Base-by-base conservation (phyloP, 2,888 invertebrate species). In the Rotaria magnacalcarata region DNA sequence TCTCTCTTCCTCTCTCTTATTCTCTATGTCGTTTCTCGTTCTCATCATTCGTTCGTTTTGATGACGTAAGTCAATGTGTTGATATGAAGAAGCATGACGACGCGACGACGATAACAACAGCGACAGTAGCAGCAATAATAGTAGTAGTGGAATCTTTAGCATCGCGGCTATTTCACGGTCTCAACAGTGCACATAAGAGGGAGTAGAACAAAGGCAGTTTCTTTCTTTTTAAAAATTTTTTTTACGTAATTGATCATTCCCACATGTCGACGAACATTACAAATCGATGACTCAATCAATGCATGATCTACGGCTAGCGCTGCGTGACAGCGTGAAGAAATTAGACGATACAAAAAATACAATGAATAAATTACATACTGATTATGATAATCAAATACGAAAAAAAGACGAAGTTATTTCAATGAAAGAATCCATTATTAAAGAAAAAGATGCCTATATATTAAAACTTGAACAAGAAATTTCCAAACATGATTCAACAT, bases 381-480 rank as follows among this genome's bases (percentile, higher is more conserved):
- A 86, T 43, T 84, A 54, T 54, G 86, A 86, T 27, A 54, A 60
- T 50, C 52, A 67, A 60, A n/a, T 86, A 24, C 41, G 8, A 8
- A 86, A 85, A 86, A 86, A 86, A 85, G 86, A 86, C 58, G 86
- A 86, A 58, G 41, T 86, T 56, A 86, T 87, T 80, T 24, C 60
- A 54, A 50, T 85, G 54, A 87, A 87, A 85, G 87, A 87, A 54
- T 56, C n/a, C 21, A 60, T 85, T 52, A 87, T 87, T 24, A 84
- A 85, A 85, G 84, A 85, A 67, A 87, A 87, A 60, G 87, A 87
- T 50, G 54, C 75, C 3, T 84, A 84, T 67, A 86, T 86, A 27
- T 14, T 43, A 2, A 58, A 80, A 60, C 85, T 86, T n/a, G 86
- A 86, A 58, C 50, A 60, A 8, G 86, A 84, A 34, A 56, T 86